Evolutionary conservation across 2,113 vertebrate species (phyloP), one percentile per base, ranked within the genome.

Genomic region (Cavia porcellus): DNA sequence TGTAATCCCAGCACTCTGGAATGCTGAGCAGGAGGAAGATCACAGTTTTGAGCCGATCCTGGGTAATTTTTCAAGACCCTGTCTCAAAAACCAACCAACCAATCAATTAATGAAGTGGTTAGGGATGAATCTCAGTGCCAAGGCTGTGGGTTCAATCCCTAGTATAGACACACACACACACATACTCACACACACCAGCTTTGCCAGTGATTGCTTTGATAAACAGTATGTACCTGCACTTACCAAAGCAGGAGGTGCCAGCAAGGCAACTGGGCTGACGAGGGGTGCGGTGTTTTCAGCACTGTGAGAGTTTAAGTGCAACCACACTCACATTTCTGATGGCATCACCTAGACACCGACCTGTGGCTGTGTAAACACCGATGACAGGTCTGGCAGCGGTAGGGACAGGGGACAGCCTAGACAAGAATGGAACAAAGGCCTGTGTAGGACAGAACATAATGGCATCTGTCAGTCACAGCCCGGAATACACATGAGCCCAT

Each of bases 301-400:
- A 32, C 3, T 20, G 3, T 19, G 2, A 8, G 59, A 35, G 2
- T 47, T 7, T n/a, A 47, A 52, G 5, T 2, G 24, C 20, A n/a
- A 47, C 22, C 75, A 66, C 20, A 8, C 35, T 62, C n/a, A 15
- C 14, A n/a, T 20, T 64, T 81, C 62, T 75, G 30, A 45, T 10
- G 52, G 30, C 8, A 7, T 83, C n/a, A 32, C 7, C 14, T 14
- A 47, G 2, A 17, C 7, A 14, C 20, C 10, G 13, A 14, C 6
- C 0, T 1, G 13, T 15, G 35, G 45, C 15, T 5, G 35, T 6
- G 2, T 30, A 15, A 35, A 12, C 68, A 45, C 11, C 25, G 25
- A 80, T n/a, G 84, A 50, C 6, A 38, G 25, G 50, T 38, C 57
- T 80, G 30, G 62, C 25, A 86, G 32, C 55, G 66, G 11, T 72